These are phyloP conservation scores for Grammomys surdaster DNA, from an alignment of 2,113 vertebrate genomes.

Conservation along the genomic window DNA sequence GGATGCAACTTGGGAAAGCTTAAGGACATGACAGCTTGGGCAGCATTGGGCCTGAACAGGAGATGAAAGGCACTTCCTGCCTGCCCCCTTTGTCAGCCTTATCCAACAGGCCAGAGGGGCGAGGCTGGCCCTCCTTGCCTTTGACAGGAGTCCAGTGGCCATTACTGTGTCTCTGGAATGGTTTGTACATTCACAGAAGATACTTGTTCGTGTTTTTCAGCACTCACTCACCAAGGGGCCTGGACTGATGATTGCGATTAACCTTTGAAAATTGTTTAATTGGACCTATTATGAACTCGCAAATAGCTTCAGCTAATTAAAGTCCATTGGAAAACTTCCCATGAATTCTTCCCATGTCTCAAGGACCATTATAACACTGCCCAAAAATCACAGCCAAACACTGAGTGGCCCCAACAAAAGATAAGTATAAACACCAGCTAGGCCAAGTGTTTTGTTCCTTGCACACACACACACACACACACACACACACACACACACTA, in stretches of 20 bases:
- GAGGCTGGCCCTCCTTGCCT: not conserved
- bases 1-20: not conserved
- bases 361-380: slow-evolving; percentile 18
- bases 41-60: not conserved
- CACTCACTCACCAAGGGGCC: not conserved
- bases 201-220: not conserved
- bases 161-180: not conserved
- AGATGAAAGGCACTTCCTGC: not conserved
- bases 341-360: slow-evolving; percentile 46
- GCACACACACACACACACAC: accelerated
- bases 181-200: not conserved
- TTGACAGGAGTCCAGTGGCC: not conserved
- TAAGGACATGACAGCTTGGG: not conserved
- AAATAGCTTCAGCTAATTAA: slow-evolving; percentile 53
- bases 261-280: slow-evolving; percentile 61
- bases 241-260: slow-evolving; percentile 39
- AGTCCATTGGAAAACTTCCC: slow-evolving; percentile 27
- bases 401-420: slow-evolving; percentile 7
- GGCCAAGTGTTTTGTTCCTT: not conserved
- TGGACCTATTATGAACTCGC: slow-evolving; percentile 13
- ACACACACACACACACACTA: accelerated
- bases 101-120: not conserved
- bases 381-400: slow-evolving; percentile 17
- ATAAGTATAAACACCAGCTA: not conserved
- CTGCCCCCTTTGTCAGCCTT: not conserved